Conservation (phyloP, 1,140 invertebrate genomes). For the Anoplophora glabripennis region DNA sequence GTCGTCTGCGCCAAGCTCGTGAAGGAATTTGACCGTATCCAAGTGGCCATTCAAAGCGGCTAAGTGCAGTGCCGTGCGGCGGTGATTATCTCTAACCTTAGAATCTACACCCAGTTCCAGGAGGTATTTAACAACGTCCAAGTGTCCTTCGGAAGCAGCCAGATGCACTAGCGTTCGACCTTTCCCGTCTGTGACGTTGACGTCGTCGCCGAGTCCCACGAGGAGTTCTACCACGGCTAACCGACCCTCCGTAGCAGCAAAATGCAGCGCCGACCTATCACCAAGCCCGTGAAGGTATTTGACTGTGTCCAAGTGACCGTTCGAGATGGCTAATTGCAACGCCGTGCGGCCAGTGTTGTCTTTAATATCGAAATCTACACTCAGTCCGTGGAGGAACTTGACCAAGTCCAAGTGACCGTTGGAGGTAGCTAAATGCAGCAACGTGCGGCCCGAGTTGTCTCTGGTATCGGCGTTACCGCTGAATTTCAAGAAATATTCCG, state of each 20-base stretch:
- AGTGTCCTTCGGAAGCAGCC: constrained; percentile 52
- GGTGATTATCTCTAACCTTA: constrained; percentile 15
- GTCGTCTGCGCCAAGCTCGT: not conserved
- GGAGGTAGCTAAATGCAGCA: too few relatives aligned
- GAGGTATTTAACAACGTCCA: constrained; percentile 42
- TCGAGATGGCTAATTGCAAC: constrained; percentile 62
- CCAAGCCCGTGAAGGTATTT: constrained; percentile 25
- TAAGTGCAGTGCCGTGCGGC: constrained; percentile 43
- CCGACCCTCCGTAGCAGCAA: constrained; percentile 58
- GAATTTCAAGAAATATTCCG: too few relatives aligned
- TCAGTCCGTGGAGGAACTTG: constrained; percentile 24
- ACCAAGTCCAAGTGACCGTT: constrained; percentile 25
- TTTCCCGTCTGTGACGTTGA: constrained; percentile 20
- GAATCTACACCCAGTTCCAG: constrained; percentile 24
- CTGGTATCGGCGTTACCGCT: too few relatives aligned
- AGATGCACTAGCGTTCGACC: constrained; percentile 50
- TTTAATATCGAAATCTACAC: constrained; percentile 22
- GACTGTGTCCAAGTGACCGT: constrained; percentile 62
- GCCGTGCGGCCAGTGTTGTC: constrained; percentile 17
- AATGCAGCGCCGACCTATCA: constrained; percentile 28
- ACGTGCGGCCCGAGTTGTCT: too few relatives aligned
- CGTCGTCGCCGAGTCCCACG: constrained; percentile 9
- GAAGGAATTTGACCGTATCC: not conserved
- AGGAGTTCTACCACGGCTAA: constrained; percentile 56
- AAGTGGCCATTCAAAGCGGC: constrained; percentile 46